phyloP scores from a whole-genome alignment of 2,113 vertebrate species.

The Spermophilus dauricus region DNA sequence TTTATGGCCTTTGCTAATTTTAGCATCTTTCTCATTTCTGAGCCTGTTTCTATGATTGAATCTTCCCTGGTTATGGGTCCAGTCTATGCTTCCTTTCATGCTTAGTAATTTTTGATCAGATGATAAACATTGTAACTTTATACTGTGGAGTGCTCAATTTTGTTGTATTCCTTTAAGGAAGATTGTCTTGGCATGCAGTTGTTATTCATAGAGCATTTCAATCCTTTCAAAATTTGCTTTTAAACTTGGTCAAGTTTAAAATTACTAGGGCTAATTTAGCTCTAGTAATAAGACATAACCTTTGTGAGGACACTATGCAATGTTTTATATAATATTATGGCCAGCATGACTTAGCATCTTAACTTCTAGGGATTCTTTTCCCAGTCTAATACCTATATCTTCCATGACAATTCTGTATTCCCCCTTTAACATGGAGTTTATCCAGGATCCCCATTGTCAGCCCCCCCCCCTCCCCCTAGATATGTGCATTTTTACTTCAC shows the following conservation, averaged over 20 bases:
- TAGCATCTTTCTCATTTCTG: not conserved
- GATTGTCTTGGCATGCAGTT: not conserved
- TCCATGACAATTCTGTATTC: no score
- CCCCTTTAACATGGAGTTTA: no score
- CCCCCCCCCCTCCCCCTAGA: no score
- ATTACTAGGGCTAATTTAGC: not conserved
- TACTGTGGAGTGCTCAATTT: not conserved
- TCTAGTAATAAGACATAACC: not conserved
- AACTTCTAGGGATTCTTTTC: not conserved
- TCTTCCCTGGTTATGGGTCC: not conserved
- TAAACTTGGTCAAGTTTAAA: not conserved
- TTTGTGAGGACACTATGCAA: not conserved
- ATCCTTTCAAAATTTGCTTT: conserved; percentile 17
- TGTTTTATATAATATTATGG: not conserved
- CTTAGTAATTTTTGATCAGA: not conserved
- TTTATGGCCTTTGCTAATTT: not conserved
- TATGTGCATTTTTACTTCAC: not conserved
- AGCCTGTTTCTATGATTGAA: not conserved
- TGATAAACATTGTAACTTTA: not conserved
- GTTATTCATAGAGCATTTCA: not conserved
- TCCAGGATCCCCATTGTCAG: no score
- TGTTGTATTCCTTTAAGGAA: not conserved
- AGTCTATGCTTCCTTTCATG: not conserved
- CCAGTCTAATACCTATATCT: no score
- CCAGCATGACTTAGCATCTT: not conserved